These are phyloP conservation scores for Liparis tanakae DNA, from an alignment of 2,797 vertebrate genomes.

Conservation along the genomic window DNA sequence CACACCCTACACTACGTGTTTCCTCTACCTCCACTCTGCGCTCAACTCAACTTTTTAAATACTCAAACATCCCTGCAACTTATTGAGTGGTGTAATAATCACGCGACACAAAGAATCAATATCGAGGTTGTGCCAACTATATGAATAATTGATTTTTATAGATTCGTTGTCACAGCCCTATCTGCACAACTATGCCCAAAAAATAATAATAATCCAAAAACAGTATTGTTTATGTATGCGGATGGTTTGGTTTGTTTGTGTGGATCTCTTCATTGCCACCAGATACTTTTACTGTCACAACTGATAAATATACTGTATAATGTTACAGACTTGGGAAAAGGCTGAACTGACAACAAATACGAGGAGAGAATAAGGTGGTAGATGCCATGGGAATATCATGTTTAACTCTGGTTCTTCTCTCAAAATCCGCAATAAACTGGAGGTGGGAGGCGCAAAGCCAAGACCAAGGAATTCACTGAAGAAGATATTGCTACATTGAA, in stretches of 20 bases:
- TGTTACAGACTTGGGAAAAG: background rate
- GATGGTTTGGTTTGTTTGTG: background rate
- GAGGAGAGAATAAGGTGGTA: background rate
- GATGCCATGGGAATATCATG: slow-evolving; percentile 5
- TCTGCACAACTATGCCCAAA: background rate
- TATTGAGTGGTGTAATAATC: too few species aligned
- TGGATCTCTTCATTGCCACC: background rate
- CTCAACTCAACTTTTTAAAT: too few species aligned
- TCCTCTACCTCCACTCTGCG: too few species aligned
- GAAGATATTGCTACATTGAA: background rate
- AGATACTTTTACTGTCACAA: background rate
- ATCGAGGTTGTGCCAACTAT: too few species aligned
- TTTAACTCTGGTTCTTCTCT: background rate
- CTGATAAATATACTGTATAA: background rate
- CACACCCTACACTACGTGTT: too few species aligned
- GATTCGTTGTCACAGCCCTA: too few species aligned
- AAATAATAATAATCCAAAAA: background rate
- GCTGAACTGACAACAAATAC: background rate
- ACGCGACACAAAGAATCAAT: too few species aligned
- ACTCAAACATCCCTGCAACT: too few species aligned
- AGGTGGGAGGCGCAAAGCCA: slow-evolving; percentile 1
- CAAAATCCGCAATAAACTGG: slow-evolving; percentile 1
- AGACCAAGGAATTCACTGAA: background rate
- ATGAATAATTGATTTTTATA: too few species aligned
- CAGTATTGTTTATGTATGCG: background rate